Evolutionary conservation across 2,113 vertebrate genomes (phyloP).

Genomic region (Dasyurus viverrinus): DNA sequence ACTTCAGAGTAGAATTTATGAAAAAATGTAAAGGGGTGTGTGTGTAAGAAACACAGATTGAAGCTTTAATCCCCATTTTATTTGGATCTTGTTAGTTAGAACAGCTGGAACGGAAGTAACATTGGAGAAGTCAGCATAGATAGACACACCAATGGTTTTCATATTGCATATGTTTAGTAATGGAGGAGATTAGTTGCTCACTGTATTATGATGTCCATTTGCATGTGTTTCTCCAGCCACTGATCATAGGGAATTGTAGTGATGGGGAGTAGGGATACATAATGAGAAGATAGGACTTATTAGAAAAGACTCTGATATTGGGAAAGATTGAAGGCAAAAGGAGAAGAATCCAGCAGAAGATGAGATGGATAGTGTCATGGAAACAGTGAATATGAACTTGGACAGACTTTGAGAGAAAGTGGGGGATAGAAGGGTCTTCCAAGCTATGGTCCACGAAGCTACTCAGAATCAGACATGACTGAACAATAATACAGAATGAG

Average conservation of each 20-base stretch:
- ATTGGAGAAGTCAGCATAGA: conserved; percentile 61
- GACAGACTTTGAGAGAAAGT: background rate
- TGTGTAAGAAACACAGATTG: background rate
- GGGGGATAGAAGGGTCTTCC: background rate
- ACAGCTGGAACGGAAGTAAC: conserved; percentile 60
- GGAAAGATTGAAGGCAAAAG: background rate
- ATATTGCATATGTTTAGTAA: background rate
- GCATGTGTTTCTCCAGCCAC: background rate
- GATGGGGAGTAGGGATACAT: background rate
- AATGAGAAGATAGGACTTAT: background rate
- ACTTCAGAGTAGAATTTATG: conserved; percentile 61
- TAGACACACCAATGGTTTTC: conserved; percentile 48
- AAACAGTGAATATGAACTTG: background rate
- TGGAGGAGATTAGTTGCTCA: background rate
- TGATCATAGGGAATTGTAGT: background rate
- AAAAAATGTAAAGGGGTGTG: conserved; percentile 46
- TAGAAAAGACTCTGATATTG: background rate
- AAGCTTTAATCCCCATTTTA: conserved; percentile 44
- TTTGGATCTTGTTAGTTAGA: conserved; percentile 66
- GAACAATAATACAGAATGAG: background rate
- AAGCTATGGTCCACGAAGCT: background rate
- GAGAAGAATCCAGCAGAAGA: background rate
- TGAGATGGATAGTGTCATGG: background rate
- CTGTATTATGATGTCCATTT: background rate
- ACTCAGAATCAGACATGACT: background rate